Conservation (phyloP, 1,140 invertebrate genomes). For the Pteromalus puparum region DNA sequence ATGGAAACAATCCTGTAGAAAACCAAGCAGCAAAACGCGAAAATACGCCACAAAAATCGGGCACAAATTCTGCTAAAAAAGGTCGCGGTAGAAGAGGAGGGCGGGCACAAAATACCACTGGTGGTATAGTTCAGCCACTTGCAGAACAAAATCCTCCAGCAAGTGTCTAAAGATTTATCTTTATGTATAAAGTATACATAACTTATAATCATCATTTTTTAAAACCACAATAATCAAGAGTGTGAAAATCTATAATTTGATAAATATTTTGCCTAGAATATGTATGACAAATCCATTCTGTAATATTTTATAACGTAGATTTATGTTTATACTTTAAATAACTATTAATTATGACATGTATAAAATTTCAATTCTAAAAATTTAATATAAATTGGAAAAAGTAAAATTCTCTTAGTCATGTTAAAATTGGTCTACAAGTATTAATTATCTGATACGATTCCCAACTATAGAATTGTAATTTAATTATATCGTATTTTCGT, state of each 20-base stretch:
- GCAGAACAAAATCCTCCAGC: constrained; percentile 75
- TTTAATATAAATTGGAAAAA: background rate
- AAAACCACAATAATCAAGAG: background rate
- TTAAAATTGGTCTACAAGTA: background rate
- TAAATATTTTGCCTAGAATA: background rate
- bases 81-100: constrained; percentile 75
- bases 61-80: constrained; percentile 70
- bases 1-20: constrained; percentile 77
- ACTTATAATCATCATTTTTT: background rate
- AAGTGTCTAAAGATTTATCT: constrained; percentile 59
- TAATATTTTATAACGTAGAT: background rate
- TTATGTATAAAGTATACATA: constrained; percentile 47
- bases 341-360: background rate
- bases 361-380: too few relatives aligned
- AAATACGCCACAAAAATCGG: constrained; percentile 71
- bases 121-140: constrained; percentile 68
- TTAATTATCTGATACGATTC: background rate
- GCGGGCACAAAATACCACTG: constrained; percentile 74
- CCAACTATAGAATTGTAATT: background rate
- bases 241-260: constrained; percentile 22
- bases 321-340: constrained; percentile 1
- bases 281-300: background rate
- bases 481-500: background rate
- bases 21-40: constrained; percentile 78
- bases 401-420: background rate